A percentile compares a stretch with the other conserved stretches of the same genome.
Conservation (phyloP, 64 coral and sea anemone species). For the Dendronephthya gigantea region DNA sequence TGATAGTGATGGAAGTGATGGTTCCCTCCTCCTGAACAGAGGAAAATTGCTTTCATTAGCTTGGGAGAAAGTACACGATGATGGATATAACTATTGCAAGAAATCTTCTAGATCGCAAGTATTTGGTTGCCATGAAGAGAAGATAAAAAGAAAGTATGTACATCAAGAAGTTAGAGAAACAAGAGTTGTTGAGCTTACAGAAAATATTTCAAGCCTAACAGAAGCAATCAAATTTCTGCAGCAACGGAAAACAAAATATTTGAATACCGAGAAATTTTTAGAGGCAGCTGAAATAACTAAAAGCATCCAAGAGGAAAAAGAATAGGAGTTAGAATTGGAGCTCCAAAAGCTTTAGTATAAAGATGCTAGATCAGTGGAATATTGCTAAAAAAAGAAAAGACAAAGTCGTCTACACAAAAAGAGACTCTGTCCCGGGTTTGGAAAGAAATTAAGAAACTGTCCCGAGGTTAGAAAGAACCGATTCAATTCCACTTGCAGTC, state of each 20-base stretch:
- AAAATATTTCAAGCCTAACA: slow-evolving; percentile 27
- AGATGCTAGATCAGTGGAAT: background rate
- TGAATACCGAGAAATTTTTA: slow-evolving; percentile 41
- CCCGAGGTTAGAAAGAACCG: background rate
- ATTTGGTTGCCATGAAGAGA: background rate
- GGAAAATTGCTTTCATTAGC: slow-evolving; percentile 37
- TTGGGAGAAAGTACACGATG: slow-evolving; percentile 37
- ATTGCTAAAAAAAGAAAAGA: background rate
- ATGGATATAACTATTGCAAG: slow-evolving; percentile 39
- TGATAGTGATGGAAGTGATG: slow-evolving; percentile 41
- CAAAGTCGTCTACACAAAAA: background rate
- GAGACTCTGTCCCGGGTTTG: background rate
- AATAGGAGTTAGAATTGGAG: slow-evolving; percentile 16
- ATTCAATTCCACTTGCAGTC: background rate
- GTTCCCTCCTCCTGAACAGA: slow-evolving; percentile 36
- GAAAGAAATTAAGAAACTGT: background rate
- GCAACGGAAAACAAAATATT: slow-evolving; percentile 41
- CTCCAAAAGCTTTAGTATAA: slow-evolving; percentile 6
- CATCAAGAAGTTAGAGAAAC: slow-evolving; percentile 23
- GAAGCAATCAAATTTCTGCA: slow-evolving; percentile 44
- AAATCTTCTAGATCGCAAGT: slow-evolving; percentile 48
- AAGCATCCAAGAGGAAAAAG: slow-evolving; percentile 40
- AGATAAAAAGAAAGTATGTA: slow-evolving; percentile 29
- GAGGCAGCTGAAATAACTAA: slow-evolving; percentile 53
- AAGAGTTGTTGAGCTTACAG: background rate